Percentiles rank a stretch among this genome's conserved stretches.
Conservation (phyloP, 2,888 invertebrate genomes). For the Cheilosia variabilis region DNA sequence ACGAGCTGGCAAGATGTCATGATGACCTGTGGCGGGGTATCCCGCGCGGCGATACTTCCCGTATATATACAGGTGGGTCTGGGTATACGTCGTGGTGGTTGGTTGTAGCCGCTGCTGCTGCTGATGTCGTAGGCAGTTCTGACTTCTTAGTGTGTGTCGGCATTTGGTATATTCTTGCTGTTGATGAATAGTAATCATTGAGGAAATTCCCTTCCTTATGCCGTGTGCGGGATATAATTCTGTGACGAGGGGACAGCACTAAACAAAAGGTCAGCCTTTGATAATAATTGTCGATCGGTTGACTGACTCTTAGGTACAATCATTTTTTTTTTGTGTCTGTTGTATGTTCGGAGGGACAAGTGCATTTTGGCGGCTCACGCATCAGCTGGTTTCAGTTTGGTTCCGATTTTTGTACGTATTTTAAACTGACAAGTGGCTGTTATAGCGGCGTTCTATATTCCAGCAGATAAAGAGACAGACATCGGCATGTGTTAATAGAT, state of each 20-base stretch:
- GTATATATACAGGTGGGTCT: slow-evolving; percentile 72
- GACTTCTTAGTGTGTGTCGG: slow-evolving; percentile 36
- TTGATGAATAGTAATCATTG: slow-evolving; percentile 36
- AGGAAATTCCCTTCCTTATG: slow-evolving; percentile 61
- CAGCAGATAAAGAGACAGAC: slow-evolving; percentile 5
- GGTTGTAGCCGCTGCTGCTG: not conserved
- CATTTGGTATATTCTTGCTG: slow-evolving; percentile 53
- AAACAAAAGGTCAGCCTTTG: not conserved
- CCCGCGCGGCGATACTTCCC: slow-evolving; percentile 67
- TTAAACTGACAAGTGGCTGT: not conserved
- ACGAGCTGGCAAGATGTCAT: slow-evolving; percentile 64
- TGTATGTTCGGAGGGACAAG: slow-evolving; percentile 43
- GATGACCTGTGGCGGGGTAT: slow-evolving; percentile 55
- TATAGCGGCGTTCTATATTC: slow-evolving; percentile 18
- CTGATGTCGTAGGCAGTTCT: not conserved
- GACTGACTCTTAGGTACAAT: slow-evolving; percentile 47
- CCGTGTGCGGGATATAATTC: slow-evolving; percentile 28
- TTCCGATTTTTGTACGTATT: slow-evolving; percentile 23
- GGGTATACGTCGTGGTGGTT: slow-evolving; percentile 22
- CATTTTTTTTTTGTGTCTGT: slow-evolving; percentile 1
- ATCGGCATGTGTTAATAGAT: slow-evolving; percentile 39
- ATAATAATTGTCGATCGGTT: slow-evolving; percentile 65
- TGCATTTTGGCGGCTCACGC: slow-evolving; percentile 64
- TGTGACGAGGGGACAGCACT: slow-evolving; percentile 33
- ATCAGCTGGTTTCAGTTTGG: slow-evolving; percentile 53